phyloP scores from a whole-genome alignment of 1,140 invertebrate species.

The Formica exsecta region DNA sequence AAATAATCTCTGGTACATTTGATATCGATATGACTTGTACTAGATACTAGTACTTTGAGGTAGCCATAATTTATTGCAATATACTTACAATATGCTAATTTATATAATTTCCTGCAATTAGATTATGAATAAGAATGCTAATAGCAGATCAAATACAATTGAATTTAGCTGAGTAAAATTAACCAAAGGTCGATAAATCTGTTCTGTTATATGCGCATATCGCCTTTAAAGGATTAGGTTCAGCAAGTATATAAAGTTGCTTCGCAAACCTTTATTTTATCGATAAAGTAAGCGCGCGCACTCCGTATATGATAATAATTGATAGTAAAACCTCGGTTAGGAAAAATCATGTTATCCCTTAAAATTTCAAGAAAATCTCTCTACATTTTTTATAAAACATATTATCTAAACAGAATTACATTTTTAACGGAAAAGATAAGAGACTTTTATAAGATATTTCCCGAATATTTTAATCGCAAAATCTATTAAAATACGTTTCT shows the following conservation, averaged over 20 bases:
- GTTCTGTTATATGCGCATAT: conserved; percentile 28
- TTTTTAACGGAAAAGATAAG: background rate
- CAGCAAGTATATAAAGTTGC: conserved; percentile 53
- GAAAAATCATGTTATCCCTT: conserved; percentile 6
- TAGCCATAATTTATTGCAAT: background rate
- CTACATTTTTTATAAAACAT: background rate
- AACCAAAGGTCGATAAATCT: conserved; percentile 9
- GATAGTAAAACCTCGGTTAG: background rate
- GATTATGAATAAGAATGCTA: background rate
- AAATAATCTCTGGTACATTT: conserved; percentile 3
- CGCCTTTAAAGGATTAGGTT: conserved; percentile 48
- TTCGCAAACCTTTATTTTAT: conserved; percentile 50
- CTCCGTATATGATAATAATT: conserved; percentile 28
- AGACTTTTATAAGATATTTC: background rate
- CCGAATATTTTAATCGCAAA: background rate
- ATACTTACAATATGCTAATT: background rate
- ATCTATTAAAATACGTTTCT: background rate
- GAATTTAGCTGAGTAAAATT: background rate
- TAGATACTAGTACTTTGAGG: background rate
- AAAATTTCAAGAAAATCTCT: conserved; percentile 5
- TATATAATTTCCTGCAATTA: background rate
- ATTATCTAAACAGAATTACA: background rate
- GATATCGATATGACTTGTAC: background rate
- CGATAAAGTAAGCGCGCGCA: conserved; percentile 36
- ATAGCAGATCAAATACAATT: background rate